Percentiles rank a stretch among this genome's conserved stretches.
phyloP scores from a whole-genome alignment of 2,888 invertebrate species.

The Bimastos eiseni region DNA sequence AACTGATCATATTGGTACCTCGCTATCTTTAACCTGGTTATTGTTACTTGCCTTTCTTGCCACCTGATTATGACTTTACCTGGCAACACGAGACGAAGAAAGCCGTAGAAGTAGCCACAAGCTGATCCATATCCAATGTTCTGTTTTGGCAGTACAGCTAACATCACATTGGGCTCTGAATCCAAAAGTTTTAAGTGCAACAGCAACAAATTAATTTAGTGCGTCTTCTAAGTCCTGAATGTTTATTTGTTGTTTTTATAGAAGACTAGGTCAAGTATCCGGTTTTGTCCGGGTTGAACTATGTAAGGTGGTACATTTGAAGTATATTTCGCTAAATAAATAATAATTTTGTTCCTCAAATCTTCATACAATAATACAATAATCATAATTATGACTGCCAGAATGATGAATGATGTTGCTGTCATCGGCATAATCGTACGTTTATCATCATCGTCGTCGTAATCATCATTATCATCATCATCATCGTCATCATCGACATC shows the following conservation, averaged over 20 bases:
- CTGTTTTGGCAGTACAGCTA: constrained; percentile 27
- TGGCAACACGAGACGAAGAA: constrained; percentile 31
- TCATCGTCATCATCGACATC: background rate
- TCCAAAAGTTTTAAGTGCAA: no score
- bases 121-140: constrained; percentile 35
- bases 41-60: background rate
- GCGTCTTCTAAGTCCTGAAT: background rate
- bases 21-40: background rate
- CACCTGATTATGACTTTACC: background rate
- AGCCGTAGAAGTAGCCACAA: constrained; percentile 33
- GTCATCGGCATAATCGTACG: background rate
- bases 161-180: constrained; percentile 6
- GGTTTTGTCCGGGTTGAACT: no score
- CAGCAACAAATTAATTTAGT: background rate
- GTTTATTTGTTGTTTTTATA: background rate
- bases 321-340: no score
- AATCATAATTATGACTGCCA: background rate
- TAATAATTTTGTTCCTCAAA: no score
- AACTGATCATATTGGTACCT: no score
- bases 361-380: background rate
- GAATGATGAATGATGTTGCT: background rate
- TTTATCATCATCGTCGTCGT: background rate
- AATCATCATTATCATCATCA: background rate
- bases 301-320: no score
- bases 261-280: background rate